Base-by-base conservation (phyloP, 2,797 vertebrate genomes). In the Geotrypetes seraphini region DNA sequence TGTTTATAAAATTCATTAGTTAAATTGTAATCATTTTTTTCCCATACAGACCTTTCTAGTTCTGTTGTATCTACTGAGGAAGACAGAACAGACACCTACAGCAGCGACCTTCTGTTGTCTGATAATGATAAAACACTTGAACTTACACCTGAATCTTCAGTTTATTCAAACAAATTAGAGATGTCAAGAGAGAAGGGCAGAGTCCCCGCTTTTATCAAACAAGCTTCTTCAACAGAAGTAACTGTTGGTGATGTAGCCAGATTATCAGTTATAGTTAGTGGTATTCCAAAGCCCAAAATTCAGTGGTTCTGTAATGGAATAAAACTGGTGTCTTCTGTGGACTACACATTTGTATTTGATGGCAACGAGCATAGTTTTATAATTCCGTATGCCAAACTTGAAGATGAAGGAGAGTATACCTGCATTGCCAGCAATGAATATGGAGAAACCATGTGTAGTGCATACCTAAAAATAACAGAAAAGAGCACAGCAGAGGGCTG, bases 91-190 rank as follows among this genome's bases (percentile, higher is more conserved):
- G 79, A 87, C 69, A 77, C 74, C 71, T 87, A 71, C 88, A 88
- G 66, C 75, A 84, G 71, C 52, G 42, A 73, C 53, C 76, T 91
- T 65, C 82, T 75, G 36, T 80, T 96, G 67, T 61, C 73, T 51
- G 62, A 84, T 34, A 85, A 64, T 79, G 65, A 79, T 8, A 86
- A 85, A 91, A 90, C 88, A 88, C 84, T 91, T 90, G 90, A 96
- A 83, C 86, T 89, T 81, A 67, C 78, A 62, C 81, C 91, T 90
- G 90, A 86, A 63, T 55, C 83, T 50, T 74, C 89, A 80, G 63
- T 53, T 63, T 82, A 81, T 62, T 86, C 83, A 52, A 86, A 70
- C 48, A 71, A 75, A 60, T 61, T 78, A 59, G 79, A 86, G 60
- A 76, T 70, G 36, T 73, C 79, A 76, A 87, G 70, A 37, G 81